These are phyloP conservation scores for Lepidocyrtoides sp. DNA, from an alignment of 2,888 invertebrate species.

Conservation along the genomic window DNA sequence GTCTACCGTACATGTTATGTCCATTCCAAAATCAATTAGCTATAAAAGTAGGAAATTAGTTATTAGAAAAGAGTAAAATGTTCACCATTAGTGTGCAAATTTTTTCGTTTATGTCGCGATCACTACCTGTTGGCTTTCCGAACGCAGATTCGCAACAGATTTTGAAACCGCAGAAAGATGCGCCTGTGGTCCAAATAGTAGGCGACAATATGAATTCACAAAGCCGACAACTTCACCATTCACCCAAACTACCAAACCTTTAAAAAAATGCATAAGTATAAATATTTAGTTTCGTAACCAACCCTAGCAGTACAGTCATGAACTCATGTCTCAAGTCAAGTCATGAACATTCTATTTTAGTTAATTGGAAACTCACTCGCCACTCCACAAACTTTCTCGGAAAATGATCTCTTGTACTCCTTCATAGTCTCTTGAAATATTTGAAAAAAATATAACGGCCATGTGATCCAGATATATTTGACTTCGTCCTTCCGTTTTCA, in stretches of 20 bases:
- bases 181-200: constrained; percentile 96
- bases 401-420: constrained; percentile 94
- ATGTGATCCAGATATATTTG: constrained; percentile 93
- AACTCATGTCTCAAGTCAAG: no score
- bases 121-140: constrained; percentile 90
- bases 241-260: constrained; percentile 96
- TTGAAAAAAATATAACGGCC: constrained; percentile 94
- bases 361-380: constrained; percentile 89
- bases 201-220: constrained; percentile 93
- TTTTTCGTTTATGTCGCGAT: no score
- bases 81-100: no score
- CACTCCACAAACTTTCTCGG: constrained; percentile 91
- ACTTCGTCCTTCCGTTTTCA: constrained; percentile 93
- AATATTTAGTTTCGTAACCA: no score
- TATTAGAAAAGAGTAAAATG: background rate
- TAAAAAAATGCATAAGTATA: constrained; percentile 44
- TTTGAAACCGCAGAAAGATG: constrained; percentile 94
- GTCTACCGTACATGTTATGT: constrained; percentile 96
- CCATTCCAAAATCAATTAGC: constrained; percentile 92
- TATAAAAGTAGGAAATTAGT: constrained; percentile 85
- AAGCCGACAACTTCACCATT: constrained; percentile 93
- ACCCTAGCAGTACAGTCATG: no score
- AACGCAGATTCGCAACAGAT: constrained; percentile 93
- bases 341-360: no score
- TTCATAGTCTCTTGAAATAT: constrained; percentile 92